Percentiles rank a stretch among this genome's conserved stretches.
Evolutionary conservation across 1,140 invertebrate species (phyloP).

Genomic region (Daktulosphaira vitifoliae): DNA sequence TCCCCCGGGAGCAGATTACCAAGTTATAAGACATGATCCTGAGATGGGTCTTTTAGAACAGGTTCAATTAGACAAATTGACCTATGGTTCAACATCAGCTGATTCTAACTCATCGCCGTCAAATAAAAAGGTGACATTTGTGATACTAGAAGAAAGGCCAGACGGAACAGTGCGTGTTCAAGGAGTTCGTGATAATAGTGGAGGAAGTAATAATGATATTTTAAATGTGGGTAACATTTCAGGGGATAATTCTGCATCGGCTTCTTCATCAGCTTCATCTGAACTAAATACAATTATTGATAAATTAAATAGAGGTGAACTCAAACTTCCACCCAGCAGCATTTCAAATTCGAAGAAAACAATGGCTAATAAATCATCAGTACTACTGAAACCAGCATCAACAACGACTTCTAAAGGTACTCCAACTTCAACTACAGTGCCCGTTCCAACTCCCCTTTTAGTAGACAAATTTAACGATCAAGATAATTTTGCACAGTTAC

Average conservation of each 20-base stretch:
- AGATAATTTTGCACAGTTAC: conserved; percentile 26
- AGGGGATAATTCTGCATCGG: conserved; percentile 37
- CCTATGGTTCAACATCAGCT: neutral
- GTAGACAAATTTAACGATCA: too few species aligned
- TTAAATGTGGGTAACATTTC: conserved; percentile 58
- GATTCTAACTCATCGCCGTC: conserved; percentile 38
- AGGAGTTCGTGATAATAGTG: conserved; percentile 49
- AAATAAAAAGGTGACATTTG: conserved; percentile 74
- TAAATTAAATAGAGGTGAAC: conserved; percentile 68
- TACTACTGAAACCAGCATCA: conserved; percentile 31
- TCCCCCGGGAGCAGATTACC: conserved; percentile 65
- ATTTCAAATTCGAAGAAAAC: conserved; percentile 27
- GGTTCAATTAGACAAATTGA: neutral
- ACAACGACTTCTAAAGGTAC: conserved; percentile 38
- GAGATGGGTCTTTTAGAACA: conserved; percentile 47
- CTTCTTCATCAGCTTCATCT: neutral
- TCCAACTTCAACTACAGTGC: conserved; percentile 37
- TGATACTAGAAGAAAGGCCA: conserved; percentile 71
- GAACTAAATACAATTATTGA: conserved; percentile 55
- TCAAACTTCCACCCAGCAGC: conserved; percentile 57
- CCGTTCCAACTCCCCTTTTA: conserved; percentile 8
- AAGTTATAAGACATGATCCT: conserved; percentile 62
- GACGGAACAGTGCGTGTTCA: conserved; percentile 75
- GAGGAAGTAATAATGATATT: conserved; percentile 57
- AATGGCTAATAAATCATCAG: conserved; percentile 36